A percentile compares a stretch with the other conserved stretches of the same genome.
These are phyloP conservation scores for Nasalis larvatus DNA, from an alignment of 2,113 vertebrate genomes.

Conservation along the genomic window DNA sequence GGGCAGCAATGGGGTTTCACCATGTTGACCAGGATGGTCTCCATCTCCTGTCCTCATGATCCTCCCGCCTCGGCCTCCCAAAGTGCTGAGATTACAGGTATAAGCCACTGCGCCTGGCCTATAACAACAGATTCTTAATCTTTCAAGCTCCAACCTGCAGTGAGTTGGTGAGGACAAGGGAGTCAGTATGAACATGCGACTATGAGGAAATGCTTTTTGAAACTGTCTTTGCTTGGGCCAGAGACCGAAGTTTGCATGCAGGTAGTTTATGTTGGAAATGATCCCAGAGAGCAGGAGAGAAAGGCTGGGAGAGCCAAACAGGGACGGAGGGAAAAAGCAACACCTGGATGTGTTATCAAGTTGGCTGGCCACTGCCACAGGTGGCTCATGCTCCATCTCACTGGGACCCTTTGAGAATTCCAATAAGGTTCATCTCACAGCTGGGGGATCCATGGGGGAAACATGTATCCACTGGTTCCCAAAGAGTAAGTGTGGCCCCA, in stretches of 20 bases:
- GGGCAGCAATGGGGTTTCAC: too few relatives aligned
- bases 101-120: too few relatives aligned
- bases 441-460: background rate
- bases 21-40: too few relatives aligned
- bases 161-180: background rate
- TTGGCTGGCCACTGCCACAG: background rate
- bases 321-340: background rate
- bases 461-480: background rate
- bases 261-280: conserved; percentile 9
- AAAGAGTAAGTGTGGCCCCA: background rate
- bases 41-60: too few relatives aligned
- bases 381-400: background rate
- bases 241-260: background rate
- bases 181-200: background rate
- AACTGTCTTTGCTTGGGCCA: background rate
- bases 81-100: too few relatives aligned
- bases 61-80: too few relatives aligned
- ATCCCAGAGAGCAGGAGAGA: background rate
- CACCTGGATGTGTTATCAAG: background rate
- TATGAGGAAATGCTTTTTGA: background rate
- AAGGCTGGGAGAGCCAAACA: background rate
- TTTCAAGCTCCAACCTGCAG: background rate
- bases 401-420: background rate
- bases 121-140: background rate
- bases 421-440: background rate